Evolutionary conservation across 2,113 vertebrate genomes (phyloP).

Genomic region (Triplophysa siluroides): DNA sequence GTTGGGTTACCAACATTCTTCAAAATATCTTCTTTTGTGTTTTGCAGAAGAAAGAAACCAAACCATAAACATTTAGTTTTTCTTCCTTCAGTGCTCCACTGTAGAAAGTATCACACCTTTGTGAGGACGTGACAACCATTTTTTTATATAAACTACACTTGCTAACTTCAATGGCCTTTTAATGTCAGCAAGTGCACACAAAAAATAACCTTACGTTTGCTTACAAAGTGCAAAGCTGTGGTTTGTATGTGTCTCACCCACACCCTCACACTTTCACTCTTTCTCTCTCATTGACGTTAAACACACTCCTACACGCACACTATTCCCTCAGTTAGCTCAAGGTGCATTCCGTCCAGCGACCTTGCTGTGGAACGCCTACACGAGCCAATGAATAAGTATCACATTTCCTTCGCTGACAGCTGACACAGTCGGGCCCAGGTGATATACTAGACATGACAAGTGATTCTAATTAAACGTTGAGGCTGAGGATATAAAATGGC

Average conservation of each 20-base stretch:
- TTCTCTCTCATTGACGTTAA: neutral
- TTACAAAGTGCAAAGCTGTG: conserved; percentile 26
- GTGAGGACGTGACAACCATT: too few relatives aligned
- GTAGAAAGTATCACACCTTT: too few relatives aligned
- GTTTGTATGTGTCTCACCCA: neutral
- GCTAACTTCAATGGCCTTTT: neutral
- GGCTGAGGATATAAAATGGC: conserved; percentile 79
- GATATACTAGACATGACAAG: conserved; percentile 84
- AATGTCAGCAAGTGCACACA: neutral
- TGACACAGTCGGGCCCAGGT: conserved; percentile 79
- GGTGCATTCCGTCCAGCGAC: conserved; percentile 74
- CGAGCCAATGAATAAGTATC: conserved; percentile 81
- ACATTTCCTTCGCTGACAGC: conserved; percentile 81
- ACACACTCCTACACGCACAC: conserved; percentile 26
- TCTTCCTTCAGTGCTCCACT: too few relatives aligned
- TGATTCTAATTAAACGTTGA: conserved; percentile 83
- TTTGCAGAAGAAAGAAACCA: too few relatives aligned
- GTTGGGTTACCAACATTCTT: too few relatives aligned
- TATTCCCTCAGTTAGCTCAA: conserved; percentile 73
- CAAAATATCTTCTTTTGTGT: too few relatives aligned
- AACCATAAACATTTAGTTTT: too few relatives aligned
- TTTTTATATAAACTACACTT: neutral
- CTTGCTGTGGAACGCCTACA: conserved; percentile 75
- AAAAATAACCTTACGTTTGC: conserved; percentile 18
- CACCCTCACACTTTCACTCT: neutral